phyloP scores from a whole-genome alignment of 2,797 vertebrate species.

The Sebastes hubbsi region DNA sequence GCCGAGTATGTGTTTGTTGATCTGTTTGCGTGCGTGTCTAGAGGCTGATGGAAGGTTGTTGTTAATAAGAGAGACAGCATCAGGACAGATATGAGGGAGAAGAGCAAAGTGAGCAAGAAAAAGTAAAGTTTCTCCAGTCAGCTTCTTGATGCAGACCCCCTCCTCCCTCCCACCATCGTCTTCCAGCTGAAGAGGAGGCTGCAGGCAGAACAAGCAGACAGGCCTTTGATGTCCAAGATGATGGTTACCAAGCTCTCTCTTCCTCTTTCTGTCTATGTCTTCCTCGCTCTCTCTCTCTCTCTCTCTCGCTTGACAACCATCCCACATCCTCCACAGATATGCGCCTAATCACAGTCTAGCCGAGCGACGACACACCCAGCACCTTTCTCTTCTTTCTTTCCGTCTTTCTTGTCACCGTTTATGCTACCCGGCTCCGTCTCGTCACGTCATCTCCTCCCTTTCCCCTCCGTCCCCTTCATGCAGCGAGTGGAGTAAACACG shows the following conservation, averaged over 20 bases:
- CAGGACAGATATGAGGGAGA: conserved; percentile 14
- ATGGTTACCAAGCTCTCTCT: conserved; percentile 61
- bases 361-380: conserved; percentile 19
- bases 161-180: conserved; percentile 19
- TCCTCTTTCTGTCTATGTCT: background rate
- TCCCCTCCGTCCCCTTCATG: conserved; percentile 7
- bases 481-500: conserved; percentile 50
- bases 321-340: conserved; percentile 43
- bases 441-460: background rate
- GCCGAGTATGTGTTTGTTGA: background rate
- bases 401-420: conserved; percentile 10
- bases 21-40: conserved; percentile 32
- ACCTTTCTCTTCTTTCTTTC: conserved; percentile 6
- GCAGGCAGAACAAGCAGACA: conserved; percentile 66
- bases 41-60: conserved; percentile 40
- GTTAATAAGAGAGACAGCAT: conserved; percentile 38
- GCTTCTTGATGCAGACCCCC: conserved; percentile 36
- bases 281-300: background rate
- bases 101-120: conserved; percentile 47
- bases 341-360: conserved; percentile 47
- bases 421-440: background rate
- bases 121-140: conserved; percentile 53
- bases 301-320: conserved; percentile 24
- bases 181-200: conserved; percentile 58
- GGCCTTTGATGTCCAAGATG: conserved; percentile 75